Percentiles rank a stretch among this genome's conserved stretches.
Conservation (phyloP, 2,797 vertebrate genomes). For the Xyrichtys novacula region DNA sequence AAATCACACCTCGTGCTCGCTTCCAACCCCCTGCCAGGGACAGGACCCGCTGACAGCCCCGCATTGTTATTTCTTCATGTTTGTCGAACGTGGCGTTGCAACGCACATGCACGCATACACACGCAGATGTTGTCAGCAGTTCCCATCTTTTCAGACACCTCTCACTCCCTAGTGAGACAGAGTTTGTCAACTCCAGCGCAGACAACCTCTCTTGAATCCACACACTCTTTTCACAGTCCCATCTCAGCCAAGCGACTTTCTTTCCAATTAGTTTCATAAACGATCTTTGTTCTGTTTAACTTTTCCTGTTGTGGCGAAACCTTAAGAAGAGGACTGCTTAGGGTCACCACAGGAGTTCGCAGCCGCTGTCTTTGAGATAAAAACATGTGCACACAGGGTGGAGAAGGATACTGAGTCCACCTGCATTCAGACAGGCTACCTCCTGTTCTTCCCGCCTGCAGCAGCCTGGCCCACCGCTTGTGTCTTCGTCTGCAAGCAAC, state of each 20-base stretch:
- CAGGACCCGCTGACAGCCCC: conserved; percentile 87
- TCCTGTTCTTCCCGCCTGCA: conserved; percentile 68
- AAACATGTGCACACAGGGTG: conserved; percentile 22
- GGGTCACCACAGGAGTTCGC: conserved; percentile 34
- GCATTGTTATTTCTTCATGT: conserved; percentile 83
- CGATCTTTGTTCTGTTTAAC: conserved; percentile 31
- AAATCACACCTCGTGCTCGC: conserved; percentile 87
- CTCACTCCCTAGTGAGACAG: conserved; percentile 77
- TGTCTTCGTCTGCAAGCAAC: conserved; percentile 82
- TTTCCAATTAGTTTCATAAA: conserved; percentile 63
- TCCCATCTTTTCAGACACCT: conserved; percentile 80
- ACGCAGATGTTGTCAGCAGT: conserved; percentile 74
- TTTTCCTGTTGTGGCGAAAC: conserved; percentile 33
- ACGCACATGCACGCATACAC: conserved; percentile 31
- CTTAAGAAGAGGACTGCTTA: not conserved
- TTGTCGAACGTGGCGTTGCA: conserved; percentile 71
- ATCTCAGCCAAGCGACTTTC: conserved; percentile 51
- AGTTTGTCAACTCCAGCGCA: conserved; percentile 79
- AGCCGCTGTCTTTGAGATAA: conserved; percentile 32
- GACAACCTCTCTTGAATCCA: conserved; percentile 57
- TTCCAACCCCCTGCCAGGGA: conserved; percentile 86
- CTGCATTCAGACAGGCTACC: conserved; percentile 72
- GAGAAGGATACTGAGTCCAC: conserved; percentile 65
- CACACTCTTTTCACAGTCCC: conserved; percentile 71
- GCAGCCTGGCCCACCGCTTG: conserved; percentile 69